Percentiles rank a stretch among this genome's conserved stretches.
Conservation (phyloP, 53 echinoderm and acorn worm genomes). For the Hippasteria phrygiana region DNA sequence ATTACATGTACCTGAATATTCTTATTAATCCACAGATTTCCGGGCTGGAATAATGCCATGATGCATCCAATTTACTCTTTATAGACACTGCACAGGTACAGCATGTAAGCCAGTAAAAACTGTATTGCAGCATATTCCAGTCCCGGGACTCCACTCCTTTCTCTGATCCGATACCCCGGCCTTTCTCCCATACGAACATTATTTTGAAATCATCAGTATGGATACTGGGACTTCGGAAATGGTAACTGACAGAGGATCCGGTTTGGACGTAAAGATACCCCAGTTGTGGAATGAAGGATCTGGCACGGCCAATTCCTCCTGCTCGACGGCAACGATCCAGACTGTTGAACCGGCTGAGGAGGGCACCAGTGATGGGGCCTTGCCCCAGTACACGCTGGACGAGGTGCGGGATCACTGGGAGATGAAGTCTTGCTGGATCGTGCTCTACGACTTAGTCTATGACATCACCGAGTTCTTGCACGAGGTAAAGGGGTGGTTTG, state of each 20-base stretch:
- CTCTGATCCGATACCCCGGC: no score
- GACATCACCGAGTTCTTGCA: conserved; percentile 86
- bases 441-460: conserved; percentile 81
- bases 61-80: no score
- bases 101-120: no score
- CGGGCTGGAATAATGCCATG: no score
- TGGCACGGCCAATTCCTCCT: not conserved
- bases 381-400: conserved; percentile 51
- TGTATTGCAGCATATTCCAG: no score
- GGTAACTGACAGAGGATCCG: not conserved
- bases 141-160: no score
- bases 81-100: no score
- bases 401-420: conserved; percentile 80
- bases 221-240: not conserved
- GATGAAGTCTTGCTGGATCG: conserved; percentile 75
- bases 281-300: not conserved
- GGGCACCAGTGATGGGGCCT: not conserved
- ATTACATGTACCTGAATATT: no score
- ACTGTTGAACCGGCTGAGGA: not conserved
- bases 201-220: no score
- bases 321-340: not conserved
- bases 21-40: no score
- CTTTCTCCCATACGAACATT: no score
- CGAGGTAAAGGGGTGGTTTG: conserved; percentile 79
- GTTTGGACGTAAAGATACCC: not conserved